Percentiles rank a stretch among this genome's conserved stretches.
These are phyloP conservation scores for Triplophysa siluroides DNA, from an alignment of 2,113 vertebrate species.

Conservation along the genomic window DNA sequence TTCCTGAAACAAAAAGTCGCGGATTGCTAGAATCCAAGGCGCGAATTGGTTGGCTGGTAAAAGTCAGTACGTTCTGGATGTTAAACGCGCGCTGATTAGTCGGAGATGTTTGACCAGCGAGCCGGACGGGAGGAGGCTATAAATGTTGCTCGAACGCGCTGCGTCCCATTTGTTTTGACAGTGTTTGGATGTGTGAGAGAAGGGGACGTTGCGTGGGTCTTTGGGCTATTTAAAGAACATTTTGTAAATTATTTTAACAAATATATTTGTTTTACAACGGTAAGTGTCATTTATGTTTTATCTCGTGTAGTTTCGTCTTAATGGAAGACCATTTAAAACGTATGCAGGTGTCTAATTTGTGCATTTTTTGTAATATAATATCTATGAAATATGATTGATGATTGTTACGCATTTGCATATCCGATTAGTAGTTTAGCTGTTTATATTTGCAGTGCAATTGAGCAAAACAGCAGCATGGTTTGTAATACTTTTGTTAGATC, in stretches of 20 bases:
- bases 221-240: conserved; percentile 50
- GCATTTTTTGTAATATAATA: no score
- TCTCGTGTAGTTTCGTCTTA: not conserved
- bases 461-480: no score
- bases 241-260: conserved; percentile 52
- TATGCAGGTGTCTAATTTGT: not conserved
- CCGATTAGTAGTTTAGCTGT: no score
- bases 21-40: not conserved
- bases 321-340: not conserved
- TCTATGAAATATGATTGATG: no score
- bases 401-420: no score
- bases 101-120: conserved; percentile 53
- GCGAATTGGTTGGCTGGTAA: conserved; percentile 37
- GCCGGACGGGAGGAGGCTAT: conserved; percentile 61
- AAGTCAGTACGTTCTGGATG: conserved; percentile 24
- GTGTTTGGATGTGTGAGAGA: not conserved
- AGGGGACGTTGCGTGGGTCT: not conserved
- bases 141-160: conserved; percentile 48
- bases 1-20: not conserved
- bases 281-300: conserved; percentile 11
- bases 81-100: conserved; percentile 65
- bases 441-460: no score
- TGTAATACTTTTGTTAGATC: no score
- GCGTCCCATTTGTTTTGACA: conserved; percentile 38
- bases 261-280: conserved; percentile 45